Conservation (phyloP, 1,140 invertebrate species). For the Carcinoscorpius rotundicauda region DNA sequence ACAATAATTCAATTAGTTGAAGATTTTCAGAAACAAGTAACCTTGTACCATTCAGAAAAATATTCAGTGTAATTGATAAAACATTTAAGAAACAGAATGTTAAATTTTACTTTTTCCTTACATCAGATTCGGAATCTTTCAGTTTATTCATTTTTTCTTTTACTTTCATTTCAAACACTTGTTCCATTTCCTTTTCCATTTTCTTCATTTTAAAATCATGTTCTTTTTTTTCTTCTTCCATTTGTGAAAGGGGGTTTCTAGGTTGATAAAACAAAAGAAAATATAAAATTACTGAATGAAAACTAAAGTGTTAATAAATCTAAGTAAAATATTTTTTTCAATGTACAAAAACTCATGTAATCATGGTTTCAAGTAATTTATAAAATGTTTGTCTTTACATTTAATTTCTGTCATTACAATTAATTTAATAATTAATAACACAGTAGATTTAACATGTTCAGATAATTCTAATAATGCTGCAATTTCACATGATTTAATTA, state of each 20-base stretch:
- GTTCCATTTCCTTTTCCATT: constrained; percentile 92
- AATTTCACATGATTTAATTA: too few species aligned
- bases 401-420: too few species aligned
- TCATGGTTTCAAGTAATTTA: too few species aligned
- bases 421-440: too few species aligned
- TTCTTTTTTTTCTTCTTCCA: constrained; percentile 94
- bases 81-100: not conserved
- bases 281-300: too few species aligned
- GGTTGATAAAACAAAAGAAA: constrained; percentile 36
- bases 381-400: too few species aligned
- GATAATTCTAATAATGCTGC: too few species aligned
- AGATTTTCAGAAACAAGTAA: not conserved
- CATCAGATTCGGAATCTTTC: constrained; percentile 81
- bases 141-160: constrained; percentile 86
- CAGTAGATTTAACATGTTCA: too few species aligned
- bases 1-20: not conserved
- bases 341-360: too few species aligned
- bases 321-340: too few species aligned
- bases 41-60: not conserved
- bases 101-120: constrained; percentile 33
- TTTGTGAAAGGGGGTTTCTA: constrained; percentile 91
- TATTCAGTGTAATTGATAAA: not conserved
- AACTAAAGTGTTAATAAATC: too few species aligned
- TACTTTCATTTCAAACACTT: constrained; percentile 81
- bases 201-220: constrained; percentile 93